Base-by-base conservation (phyloP, 2,888 invertebrate genomes). In the Amphipoea oculea region DNA sequence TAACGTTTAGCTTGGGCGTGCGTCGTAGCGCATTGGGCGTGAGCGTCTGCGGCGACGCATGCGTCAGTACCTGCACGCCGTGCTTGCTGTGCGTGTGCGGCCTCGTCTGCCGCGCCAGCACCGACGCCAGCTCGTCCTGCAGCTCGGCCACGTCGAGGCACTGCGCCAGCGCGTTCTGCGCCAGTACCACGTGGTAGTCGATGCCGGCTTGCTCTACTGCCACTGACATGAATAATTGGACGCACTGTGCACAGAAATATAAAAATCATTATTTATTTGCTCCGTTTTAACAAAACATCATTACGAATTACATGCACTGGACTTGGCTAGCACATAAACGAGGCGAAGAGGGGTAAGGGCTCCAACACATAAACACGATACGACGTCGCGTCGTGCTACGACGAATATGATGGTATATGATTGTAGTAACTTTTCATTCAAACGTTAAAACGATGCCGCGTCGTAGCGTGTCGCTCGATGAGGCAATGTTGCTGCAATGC, bases 101-200 rank as follows among this genome's bases (percentile, higher is more conserved):
- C 92, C 99, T 98, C 75, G 99, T 99, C 97, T 99, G 99, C 92
- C 99, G 98, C 89, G 99, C 98, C 89, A 99, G 97, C 89, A 98
- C 98, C 91, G 99, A 98, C 92, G 98, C 98, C 93, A 99, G 98
- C 97, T 99, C 99, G 92, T 99, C 98, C 94, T 99, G 99, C 88
- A 99, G 97, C 96, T 99, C 99, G 68, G 51, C 68, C 81, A 91
- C 98, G 91, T 99, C 99, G 83, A 99, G 97, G 94, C 99, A 99
- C 94, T 99, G 99, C 93, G 99, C 98, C 79, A 99, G 97, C 57
- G 99, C 99, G 95, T 99, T 99, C 97, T 99, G 99, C 29, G 99
- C 99, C 83, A 99, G 97, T 82, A 99, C 99, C 92, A 99, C 99
- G 96, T 99, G 99, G 96, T 99, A 99, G 97, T 99, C 99, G 90